Base-by-base conservation (phyloP, 2,888 invertebrate genomes). In the Tiliacea aurago region DNA sequence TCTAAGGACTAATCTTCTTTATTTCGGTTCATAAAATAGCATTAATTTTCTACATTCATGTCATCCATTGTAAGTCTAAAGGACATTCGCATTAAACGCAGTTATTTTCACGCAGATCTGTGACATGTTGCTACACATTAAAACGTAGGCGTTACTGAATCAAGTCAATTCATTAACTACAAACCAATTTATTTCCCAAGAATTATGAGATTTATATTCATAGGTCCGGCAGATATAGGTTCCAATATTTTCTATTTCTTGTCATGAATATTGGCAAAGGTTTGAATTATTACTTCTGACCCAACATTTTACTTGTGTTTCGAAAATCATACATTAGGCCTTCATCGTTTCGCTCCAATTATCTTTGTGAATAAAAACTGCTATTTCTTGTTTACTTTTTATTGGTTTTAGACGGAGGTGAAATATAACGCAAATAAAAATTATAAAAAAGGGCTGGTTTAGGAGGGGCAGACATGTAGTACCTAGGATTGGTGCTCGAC, bases 301-400 rank as follows among this genome's bases (percentile, higher is more conserved):
- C 85, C 86, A 80, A 88, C 80, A 88, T 86, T 87, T 87, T 86
- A 86, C 78, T 86, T 85, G 80, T 81, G 87, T 75, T 77, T 76
- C 73, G 73, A 81, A 80, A 81, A 83, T 82, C 74, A 55, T 70
- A 76, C 74, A 51, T 70, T 76, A 78, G 64, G 20, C 37, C 53
- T 66, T 41, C 45, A 64, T 63, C 67, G 70, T 63, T 68, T 73
- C 70, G 68, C 67, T 63, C 55, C 68, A 75, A 33, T 67, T 55
- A 62, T 15, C 69, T 62, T 58, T 73, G 68, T 78, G 58, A 85
- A 85, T 74, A 82, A 74, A 77, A 76, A 55, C 51, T 63, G 64
- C 2, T 63, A 7, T 28, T 68, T 56, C 70, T 64, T 61, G 33
- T 61, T 75, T 45, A 55, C 33, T 41, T 64, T 49, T 20, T 28